A percentile compares a stretch with the other conserved stretches of the same genome.
Evolutionary conservation across 2,113 vertebrate genomes (phyloP).

Genomic region (Microtus oregoni): DNA sequence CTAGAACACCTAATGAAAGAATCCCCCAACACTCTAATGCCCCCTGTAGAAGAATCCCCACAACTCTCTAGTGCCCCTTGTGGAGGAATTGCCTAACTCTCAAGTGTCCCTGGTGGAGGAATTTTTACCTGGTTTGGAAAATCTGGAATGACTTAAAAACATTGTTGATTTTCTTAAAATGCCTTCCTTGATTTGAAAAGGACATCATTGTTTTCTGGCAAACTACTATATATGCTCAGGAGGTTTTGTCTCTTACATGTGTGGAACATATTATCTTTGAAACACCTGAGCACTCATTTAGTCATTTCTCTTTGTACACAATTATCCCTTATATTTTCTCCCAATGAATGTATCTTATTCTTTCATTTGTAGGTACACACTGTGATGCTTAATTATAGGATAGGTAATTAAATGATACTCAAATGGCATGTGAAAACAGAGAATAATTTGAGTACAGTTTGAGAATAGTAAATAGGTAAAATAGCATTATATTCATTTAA

Average conservation of each 20-base stretch:
- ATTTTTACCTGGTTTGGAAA: not conserved
- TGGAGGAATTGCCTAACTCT: no score
- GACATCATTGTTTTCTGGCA: not conserved
- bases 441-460: not conserved
- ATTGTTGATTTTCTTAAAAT: not conserved
- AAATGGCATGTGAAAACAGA: not conserved
- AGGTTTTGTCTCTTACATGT: not conserved
- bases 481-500: not conserved
- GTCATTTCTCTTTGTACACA: not conserved
- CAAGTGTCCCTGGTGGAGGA: not conserved
- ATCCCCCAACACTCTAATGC: conserved; percentile 6
- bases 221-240: not conserved
- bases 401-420: not conserved
- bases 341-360: not conserved
- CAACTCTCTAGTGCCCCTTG: no score
- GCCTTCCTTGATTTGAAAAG: conserved; percentile 9
- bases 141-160: not conserved
- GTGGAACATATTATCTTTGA: not conserved
- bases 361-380: not conserved
- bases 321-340: not conserved
- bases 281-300: not conserved
- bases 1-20: not conserved
- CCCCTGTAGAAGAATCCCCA: not conserved
- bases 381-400: not conserved
- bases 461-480: not conserved